Evolutionary conservation across 2,113 vertebrate genomes (phyloP), one percentile per base, ranked within the genome.

Genomic region (Lophius piscatorius): DNA sequence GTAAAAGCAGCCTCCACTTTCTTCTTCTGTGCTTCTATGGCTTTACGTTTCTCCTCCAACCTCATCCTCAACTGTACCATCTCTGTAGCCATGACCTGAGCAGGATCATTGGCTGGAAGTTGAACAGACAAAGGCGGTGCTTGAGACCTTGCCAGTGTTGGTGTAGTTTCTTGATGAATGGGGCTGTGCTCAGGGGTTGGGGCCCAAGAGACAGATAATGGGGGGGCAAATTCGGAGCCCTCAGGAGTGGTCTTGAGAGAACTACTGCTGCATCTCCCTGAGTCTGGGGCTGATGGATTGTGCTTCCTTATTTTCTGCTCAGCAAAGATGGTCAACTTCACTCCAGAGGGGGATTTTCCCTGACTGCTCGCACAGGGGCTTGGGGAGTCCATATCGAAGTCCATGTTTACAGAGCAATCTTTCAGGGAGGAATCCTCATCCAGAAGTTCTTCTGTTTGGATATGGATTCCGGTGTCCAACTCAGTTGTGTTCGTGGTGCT

Each of bases 11-110:
- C 97, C 76, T 99, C 97, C 66, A 99, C 94, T 78, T 97, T 98
- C 88, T 94, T 98, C 78, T 98, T 98, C 84, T 99, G 97, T 13
- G 96, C 95, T 86, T 99, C 97, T 12, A 99, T 99, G 6, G 97
- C 96, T 64, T 96, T 90, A 3, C 97, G 92, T 77, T 99, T 99
- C 73, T 99, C 97, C 75, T 99, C 97, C 4, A 99, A 87, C 23
- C 95, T 93, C 94, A 99, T 97, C 66, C 93, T 92, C 35, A 99
- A 89, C 40, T 98, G 93, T 0, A 97, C 94, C 94, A 99, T 95
- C 87, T 99, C 97, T 1, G 96, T 96, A 18, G 97, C 96, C 90
- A 98, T 91, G 63, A 94, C 90, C 65, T 99, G 97, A 1, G 95
- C 94, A 0, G 95, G 94, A 70, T 99, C 97, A 64, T 90, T 93